Conservation (phyloP, 2,888 invertebrate species). For the Platerodrilus igneus region DNA sequence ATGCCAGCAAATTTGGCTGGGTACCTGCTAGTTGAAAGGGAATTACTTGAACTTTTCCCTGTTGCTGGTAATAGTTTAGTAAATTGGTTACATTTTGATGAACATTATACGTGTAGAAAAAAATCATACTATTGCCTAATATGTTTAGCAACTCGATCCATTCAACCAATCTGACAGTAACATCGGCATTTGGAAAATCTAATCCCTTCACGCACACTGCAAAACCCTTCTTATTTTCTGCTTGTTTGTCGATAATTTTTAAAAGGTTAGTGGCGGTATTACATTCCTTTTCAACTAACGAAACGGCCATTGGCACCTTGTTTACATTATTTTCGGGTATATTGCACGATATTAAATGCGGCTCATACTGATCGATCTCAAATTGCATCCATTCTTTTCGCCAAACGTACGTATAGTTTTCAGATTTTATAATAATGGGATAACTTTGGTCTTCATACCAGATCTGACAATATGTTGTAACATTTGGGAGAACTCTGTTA, state of each 20-base stretch:
- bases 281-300: slow-evolving; percentile 74
- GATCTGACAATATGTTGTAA: slow-evolving; percentile 72
- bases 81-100: slow-evolving; percentile 82
- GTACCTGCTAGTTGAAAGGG: slow-evolving; percentile 78
- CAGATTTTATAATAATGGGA: slow-evolving; percentile 68
- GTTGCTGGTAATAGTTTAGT: slow-evolving; percentile 42
- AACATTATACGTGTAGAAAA: slow-evolving; percentile 78
- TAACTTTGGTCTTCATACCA: slow-evolving; percentile 76
- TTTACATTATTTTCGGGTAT: slow-evolving; percentile 66
- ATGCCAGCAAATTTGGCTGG: slow-evolving; percentile 77
- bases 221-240: slow-evolving; percentile 64
- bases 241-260: slow-evolving; percentile 69
- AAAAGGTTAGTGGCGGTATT: slow-evolving; percentile 75
- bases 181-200: slow-evolving; percentile 80
- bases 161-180: slow-evolving; percentile 78
- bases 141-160: slow-evolving; percentile 83
- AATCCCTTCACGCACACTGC: slow-evolving; percentile 89
- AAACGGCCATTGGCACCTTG: slow-evolving; percentile 70
- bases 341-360: slow-evolving; percentile 79
- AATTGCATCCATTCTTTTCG: slow-evolving; percentile 85
- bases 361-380: slow-evolving; percentile 78
- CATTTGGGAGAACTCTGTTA: slow-evolving; percentile 72
- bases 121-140: slow-evolving; percentile 81
- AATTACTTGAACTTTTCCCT: slow-evolving; percentile 58
- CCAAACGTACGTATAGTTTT: no score